Evolutionary conservation across 2,113 vertebrate species (phyloP).

Genomic region (Pachyramphus minor): DNA sequence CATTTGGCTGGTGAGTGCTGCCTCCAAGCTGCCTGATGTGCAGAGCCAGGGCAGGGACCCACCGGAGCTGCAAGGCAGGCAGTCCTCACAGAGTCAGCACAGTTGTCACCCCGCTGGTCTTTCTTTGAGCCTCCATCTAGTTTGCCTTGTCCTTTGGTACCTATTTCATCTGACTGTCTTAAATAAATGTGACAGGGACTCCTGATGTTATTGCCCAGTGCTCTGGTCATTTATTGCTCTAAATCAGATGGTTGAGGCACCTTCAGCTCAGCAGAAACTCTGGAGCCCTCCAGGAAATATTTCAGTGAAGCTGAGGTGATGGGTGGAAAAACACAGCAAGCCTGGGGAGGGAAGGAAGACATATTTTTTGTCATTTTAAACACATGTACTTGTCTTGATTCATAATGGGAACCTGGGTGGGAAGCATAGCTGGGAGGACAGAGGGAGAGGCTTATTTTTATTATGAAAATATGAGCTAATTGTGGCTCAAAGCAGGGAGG

Average conservation of each 20-base stretch:
- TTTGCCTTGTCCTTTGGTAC: neutral
- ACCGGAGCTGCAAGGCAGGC: neutral
- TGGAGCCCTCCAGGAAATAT: neutral
- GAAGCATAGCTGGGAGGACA: conserved; percentile 67
- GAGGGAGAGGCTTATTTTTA: conserved; percentile 65
- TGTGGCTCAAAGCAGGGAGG: conserved; percentile 32
- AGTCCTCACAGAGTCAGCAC: neutral
- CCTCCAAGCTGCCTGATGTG: neutral
- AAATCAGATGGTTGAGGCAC: neutral
- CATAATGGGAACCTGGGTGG: conserved; percentile 69
- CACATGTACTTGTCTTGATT: conserved; percentile 57
- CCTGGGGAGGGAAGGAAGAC: neutral
- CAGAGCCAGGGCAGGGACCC: neutral
- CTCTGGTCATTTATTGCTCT: neutral
- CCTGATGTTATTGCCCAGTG: neutral
- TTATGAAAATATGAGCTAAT: conserved; percentile 66
- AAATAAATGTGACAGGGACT: neutral
- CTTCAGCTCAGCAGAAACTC: neutral
- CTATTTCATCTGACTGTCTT: neutral
- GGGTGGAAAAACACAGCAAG: conserved; percentile 3
- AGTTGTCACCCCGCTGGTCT: neutral
- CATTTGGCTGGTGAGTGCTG: neutral
- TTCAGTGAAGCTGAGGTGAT: neutral
- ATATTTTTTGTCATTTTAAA: conserved; percentile 52
- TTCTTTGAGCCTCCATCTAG: neutral